Evolutionary conservation across 2,113 vertebrate species (phyloP).

Genomic region (Corapipo altera): DNA sequence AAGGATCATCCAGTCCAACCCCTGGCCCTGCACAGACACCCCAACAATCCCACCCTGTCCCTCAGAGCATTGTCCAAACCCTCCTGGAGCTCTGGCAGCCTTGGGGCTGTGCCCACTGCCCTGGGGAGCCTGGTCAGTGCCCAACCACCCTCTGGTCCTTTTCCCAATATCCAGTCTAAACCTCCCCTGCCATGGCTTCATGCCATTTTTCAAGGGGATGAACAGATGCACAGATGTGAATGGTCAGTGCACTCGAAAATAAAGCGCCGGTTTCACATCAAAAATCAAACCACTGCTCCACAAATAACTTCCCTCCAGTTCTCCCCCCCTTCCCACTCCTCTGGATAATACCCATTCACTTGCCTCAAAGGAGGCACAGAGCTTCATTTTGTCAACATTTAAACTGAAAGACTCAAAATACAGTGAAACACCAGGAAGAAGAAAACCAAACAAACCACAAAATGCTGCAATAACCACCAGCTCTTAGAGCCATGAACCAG

Average conservation of each 20-base stretch:
- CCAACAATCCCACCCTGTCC: neutral
- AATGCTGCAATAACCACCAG: neutral
- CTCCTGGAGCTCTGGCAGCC: constrained; percentile 16
- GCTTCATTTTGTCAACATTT: neutral
- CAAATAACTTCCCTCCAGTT: neutral
- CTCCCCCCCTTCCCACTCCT: neutral
- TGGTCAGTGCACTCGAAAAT: neutral
- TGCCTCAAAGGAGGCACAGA: neutral
- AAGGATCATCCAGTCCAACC: rapidly evolving
- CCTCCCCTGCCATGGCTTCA: neutral
- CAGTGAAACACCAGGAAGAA: neutral
- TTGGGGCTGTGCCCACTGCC: neutral
- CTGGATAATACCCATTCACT: neutral
- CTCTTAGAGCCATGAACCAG: neutral
- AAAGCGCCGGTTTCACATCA: neutral
- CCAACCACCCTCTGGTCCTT: neutral
- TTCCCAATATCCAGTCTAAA: rapidly evolving
- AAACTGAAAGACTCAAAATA: neutral
- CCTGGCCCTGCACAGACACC: neutral
- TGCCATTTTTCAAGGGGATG: too few species aligned
- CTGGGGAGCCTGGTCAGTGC: neutral
- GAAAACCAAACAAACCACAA: neutral
- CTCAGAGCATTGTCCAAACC: neutral
- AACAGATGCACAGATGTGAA: neutral
- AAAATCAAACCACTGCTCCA: neutral